Evolutionary conservation across 2,888 invertebrate genomes (phyloP).

Genomic region (Tetranychus piercei): DNA sequence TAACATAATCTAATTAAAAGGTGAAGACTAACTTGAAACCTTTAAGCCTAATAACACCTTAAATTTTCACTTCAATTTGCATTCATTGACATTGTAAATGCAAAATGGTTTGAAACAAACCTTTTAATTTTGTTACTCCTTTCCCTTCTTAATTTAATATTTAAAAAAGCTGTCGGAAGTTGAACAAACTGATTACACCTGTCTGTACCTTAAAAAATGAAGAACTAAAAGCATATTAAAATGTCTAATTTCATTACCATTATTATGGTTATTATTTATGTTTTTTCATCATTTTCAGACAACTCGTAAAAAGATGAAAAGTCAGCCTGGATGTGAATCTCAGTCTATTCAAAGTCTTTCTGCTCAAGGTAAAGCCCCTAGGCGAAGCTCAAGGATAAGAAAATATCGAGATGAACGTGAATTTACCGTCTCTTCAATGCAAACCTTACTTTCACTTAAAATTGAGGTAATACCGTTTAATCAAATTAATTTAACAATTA

Average conservation of each 20-base stretch:
- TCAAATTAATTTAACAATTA: neutral
- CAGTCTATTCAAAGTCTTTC: neutral
- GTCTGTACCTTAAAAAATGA: too few species aligned
- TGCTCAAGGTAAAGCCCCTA: neutral
- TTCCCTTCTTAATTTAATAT: too few species aligned
- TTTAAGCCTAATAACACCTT: too few species aligned
- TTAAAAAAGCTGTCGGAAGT: too few species aligned
- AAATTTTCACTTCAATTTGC: too few species aligned
- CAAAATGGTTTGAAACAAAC: too few species aligned
- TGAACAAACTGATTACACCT: too few species aligned
- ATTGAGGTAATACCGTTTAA: constrained; percentile 32
- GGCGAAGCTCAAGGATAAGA: constrained; percentile 33
- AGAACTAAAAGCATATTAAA: too few species aligned
- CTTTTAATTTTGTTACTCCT: too few species aligned
- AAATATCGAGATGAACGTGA: constrained; percentile 35
- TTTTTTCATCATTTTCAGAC: neutral
- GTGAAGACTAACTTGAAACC: too few species aligned
- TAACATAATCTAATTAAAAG: too few species aligned
- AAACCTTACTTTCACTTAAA: constrained; percentile 35
- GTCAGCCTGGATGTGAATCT: neutral
- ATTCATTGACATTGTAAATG: too few species aligned
- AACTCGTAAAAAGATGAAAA: constrained; percentile 1
- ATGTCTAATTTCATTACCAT: neutral
- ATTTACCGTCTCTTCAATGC: constrained; percentile 33
- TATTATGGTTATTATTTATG: neutral